Evolutionary conservation across 1,140 invertebrate genomes (phyloP).

Genomic region (Rhopalosiphum maidis): DNA sequence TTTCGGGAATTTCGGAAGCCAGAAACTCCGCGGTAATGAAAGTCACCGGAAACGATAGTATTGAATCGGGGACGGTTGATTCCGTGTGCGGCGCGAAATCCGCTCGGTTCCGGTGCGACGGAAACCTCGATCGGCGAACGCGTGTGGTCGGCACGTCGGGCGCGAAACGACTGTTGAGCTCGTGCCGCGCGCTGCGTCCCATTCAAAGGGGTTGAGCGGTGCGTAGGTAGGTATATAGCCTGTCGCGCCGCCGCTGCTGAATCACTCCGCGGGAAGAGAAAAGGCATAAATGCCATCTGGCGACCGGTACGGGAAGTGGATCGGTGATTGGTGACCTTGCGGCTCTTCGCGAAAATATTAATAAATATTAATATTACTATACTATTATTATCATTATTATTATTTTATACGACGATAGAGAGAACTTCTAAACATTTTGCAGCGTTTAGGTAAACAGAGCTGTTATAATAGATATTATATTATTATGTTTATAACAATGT

Average conservation of each 20-base stretch:
- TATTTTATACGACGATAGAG: neutral
- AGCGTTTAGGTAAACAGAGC: neutral
- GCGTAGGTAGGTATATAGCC: neutral
- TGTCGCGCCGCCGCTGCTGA: neutral
- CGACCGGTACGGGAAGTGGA: neutral
- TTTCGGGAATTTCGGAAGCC: neutral
- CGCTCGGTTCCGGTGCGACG: neutral
- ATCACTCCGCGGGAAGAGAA: neutral
- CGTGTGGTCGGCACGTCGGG: constrained; percentile 36
- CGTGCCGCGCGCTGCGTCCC: constrained; percentile 20
- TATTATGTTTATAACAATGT: too few species aligned
- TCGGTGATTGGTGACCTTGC: neutral
- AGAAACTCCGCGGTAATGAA: neutral
- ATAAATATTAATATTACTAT: neutral
- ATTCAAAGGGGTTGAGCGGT: constrained; percentile 11
- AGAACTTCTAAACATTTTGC: too few species aligned
- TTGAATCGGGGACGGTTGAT: neutral
- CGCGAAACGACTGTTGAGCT: constrained; percentile 55
- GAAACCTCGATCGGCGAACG: neutral
- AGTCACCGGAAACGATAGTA: neutral
- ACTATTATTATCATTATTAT: neutral
- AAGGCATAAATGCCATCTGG: constrained; percentile 45
- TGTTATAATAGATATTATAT: neutral
- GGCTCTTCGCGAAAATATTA: neutral
- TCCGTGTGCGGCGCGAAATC: too few species aligned